Conservation (phyloP, 2,113 vertebrate species). For the Pantherophis guttatus region DNA sequence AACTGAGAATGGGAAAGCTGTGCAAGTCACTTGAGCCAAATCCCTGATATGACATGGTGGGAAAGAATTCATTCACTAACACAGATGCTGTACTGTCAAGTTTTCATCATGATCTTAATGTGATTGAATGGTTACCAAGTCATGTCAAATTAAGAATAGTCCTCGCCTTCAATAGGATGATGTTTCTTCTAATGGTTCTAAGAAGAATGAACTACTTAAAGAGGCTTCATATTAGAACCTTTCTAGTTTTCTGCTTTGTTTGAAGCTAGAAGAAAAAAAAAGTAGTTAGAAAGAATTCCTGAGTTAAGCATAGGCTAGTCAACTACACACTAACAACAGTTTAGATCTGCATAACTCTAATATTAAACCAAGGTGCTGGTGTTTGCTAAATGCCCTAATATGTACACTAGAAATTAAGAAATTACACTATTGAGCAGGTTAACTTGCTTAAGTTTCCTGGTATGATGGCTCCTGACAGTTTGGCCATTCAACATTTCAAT, state of each 20-base stretch:
- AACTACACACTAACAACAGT: neutral
- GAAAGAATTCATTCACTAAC: neutral
- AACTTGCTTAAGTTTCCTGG: neutral
- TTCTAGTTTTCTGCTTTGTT: neutral
- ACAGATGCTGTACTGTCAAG: neutral
- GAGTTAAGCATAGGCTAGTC: neutral
- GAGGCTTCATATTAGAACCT: neutral
- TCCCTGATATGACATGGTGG: neutral
- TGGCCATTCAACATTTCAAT: neutral
- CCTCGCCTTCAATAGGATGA: neutral
- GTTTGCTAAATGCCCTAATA: neutral
- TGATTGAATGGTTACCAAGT: neutral
- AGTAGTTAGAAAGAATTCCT: neutral
- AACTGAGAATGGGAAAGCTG: rapidly evolving
- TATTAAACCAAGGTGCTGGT: neutral
- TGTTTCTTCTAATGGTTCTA: neutral
- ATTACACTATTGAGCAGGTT: neutral
- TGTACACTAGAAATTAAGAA: neutral
- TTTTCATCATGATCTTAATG: neutral
- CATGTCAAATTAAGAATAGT: neutral
- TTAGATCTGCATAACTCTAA: neutral
- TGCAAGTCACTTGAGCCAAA: neutral
- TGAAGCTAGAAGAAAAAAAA: neutral
- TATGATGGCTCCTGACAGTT: neutral
- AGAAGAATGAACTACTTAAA: neutral